phyloP scores from a whole-genome alignment of 2,797 vertebrate genomes.

The Mycteria americana region DNA sequence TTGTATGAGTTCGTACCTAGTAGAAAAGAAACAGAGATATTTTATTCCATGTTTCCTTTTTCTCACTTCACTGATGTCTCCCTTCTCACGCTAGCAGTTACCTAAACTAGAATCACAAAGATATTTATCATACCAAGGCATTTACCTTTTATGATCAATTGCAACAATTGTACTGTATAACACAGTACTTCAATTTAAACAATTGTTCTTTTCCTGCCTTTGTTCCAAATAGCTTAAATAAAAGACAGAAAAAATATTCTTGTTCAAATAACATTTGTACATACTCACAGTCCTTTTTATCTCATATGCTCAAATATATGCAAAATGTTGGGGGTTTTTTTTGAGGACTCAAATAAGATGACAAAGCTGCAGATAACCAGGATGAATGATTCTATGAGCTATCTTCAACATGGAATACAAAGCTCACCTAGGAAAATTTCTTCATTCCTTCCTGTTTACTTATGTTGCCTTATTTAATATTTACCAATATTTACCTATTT shows the following conservation, averaged over 20 bases:
- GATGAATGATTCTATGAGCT: neutral
- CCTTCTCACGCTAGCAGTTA: neutral
- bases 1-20: constrained; percentile 81
- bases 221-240: neutral
- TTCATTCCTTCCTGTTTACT: neutral
- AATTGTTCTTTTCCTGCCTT: neutral
- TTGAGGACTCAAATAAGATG: neutral
- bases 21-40: neutral
- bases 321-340: neutral
- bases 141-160: neutral
- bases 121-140: neutral
- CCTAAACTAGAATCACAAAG: neutral
- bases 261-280: neutral
- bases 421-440: neutral
- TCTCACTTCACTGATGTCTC: neutral
- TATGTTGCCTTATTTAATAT: neutral
- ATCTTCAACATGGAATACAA: neutral
- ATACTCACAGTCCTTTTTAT: neutral
- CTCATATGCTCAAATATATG: neutral
- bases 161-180: neutral
- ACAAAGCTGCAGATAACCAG: neutral
- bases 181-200: neutral
- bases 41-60: neutral
- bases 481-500: neutral
- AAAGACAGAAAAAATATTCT: neutral